Conservation (phyloP, 1,140 invertebrate genomes). For the Oncopeltus fasciatus region DNA sequence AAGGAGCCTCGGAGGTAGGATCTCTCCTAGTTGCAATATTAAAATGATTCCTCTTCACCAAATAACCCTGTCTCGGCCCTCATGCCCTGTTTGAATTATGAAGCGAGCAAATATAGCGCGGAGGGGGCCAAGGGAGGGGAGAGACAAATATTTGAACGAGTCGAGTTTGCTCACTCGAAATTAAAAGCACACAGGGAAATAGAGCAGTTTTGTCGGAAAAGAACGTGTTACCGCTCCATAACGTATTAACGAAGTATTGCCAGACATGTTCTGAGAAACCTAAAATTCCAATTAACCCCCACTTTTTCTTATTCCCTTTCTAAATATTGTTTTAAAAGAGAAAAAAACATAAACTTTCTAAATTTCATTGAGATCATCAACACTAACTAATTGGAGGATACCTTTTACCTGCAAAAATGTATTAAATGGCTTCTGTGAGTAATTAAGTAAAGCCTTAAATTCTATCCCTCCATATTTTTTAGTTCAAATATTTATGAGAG, state of each 20-base stretch:
- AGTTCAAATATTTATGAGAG: no score
- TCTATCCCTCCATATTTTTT: no score
- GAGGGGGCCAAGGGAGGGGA: conserved; percentile 3
- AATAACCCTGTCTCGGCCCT: conserved; percentile 23
- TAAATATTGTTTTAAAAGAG: no score
- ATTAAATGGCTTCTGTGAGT: no score
- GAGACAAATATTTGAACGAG: conserved; percentile 23
- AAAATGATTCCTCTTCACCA: conserved; percentile 27
- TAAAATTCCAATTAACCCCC: not conserved
- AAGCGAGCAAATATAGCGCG: conserved; percentile 26
- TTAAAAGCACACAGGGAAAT: conserved; percentile 28
- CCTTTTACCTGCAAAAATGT: no score
- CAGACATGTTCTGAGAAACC: not conserved
- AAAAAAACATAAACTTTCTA: no score
- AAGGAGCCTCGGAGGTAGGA: not conserved
- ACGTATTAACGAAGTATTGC: conserved; percentile 14
- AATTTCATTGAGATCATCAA: no score
- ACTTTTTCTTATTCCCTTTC: no score
- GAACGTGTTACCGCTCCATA: conserved; percentile 18
- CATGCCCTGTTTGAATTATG: conserved; percentile 26
- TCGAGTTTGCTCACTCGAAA: conserved; percentile 26
- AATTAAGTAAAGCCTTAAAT: no score
- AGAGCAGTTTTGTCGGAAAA: conserved; percentile 23
- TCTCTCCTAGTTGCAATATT: conserved; percentile 25
- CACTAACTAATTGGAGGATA: no score